Evolutionary conservation across 2,797 vertebrate genomes (phyloP).

Genomic region (Gallirallus australis): DNA sequence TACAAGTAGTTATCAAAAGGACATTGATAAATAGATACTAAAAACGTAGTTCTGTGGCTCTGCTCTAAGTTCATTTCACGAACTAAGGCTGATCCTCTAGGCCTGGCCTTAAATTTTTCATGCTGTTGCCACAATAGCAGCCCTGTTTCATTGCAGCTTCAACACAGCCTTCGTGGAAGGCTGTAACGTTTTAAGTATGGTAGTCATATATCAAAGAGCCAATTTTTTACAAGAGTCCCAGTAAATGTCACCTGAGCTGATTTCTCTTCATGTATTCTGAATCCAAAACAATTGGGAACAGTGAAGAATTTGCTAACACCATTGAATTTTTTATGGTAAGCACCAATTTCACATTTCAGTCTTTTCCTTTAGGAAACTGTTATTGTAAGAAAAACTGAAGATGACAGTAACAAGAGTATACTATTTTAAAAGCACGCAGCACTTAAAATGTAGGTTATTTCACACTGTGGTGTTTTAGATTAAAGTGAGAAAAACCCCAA

Average conservation of each 20-base stretch:
- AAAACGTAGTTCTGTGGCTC: not conserved
- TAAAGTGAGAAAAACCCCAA: not conserved
- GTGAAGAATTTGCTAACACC: not conserved
- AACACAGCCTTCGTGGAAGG: not conserved
- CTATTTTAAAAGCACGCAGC: not conserved
- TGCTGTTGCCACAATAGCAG: not conserved
- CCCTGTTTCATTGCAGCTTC: not conserved
- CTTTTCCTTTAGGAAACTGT: not conserved
- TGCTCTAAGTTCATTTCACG: not conserved
- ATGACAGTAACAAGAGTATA: not conserved
- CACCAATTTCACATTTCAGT: not conserved
- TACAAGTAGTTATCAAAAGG: not conserved
- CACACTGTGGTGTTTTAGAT: not conserved
- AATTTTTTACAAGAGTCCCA: not conserved
- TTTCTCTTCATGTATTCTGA: constrained; percentile 4
- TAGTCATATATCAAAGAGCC: not conserved
- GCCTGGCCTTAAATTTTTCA: not conserved
- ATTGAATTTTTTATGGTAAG: constrained; percentile 19
- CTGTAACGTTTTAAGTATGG: not conserved
- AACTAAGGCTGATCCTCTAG: not conserved
- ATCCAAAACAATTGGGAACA: not conserved
- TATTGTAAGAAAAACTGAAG: not conserved
- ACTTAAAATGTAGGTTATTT: not conserved
- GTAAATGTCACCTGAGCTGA: not conserved
- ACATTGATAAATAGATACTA: not conserved